These are phyloP conservation scores for Orthosia gracilis DNA, from an alignment of 2,888 invertebrate genomes.

Conservation along the genomic window DNA sequence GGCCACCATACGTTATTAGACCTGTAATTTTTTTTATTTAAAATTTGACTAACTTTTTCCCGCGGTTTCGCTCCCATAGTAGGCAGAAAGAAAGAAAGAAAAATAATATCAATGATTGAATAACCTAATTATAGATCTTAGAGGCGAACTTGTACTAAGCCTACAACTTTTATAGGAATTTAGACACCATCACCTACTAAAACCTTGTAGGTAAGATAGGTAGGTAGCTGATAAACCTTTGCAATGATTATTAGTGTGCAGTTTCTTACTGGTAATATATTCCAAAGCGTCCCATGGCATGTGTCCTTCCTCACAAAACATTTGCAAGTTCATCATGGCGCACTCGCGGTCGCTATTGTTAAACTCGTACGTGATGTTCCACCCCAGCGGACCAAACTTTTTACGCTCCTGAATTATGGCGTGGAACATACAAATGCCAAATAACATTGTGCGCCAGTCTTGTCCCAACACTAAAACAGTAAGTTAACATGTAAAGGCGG, in stretches of 20 bases:
- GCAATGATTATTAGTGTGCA: neutral
- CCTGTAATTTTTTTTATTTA: constrained; percentile 83
- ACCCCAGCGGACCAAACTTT: constrained; percentile 97
- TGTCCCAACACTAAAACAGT: constrained; percentile 89
- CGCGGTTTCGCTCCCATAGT: too few relatives aligned
- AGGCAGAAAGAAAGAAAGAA: too few relatives aligned
- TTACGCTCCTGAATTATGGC: constrained; percentile 97
- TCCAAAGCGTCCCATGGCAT: constrained; percentile 98
- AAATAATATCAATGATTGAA: too few relatives aligned
- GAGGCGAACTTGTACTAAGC: too few relatives aligned
- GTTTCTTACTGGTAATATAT: constrained; percentile 94
- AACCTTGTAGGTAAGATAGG: neutral
- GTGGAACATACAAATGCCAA: constrained; percentile 97
- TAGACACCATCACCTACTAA: neutral
- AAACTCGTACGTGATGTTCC: constrained; percentile 98
- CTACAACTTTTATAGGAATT: neutral
- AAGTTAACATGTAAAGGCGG: constrained; percentile 2
- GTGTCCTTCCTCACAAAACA: constrained; percentile 93
- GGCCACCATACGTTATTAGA: constrained; percentile 98
- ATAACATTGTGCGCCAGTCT: constrained; percentile 94
- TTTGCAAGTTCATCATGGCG: constrained; percentile 96
- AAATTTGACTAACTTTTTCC: neutral
- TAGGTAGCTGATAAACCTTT: too few relatives aligned
- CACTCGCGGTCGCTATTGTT: constrained; percentile 98
- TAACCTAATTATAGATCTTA: too few relatives aligned